Conservation (phyloP, 2,113 vertebrate species). For the Lampris incognitus region DNA sequence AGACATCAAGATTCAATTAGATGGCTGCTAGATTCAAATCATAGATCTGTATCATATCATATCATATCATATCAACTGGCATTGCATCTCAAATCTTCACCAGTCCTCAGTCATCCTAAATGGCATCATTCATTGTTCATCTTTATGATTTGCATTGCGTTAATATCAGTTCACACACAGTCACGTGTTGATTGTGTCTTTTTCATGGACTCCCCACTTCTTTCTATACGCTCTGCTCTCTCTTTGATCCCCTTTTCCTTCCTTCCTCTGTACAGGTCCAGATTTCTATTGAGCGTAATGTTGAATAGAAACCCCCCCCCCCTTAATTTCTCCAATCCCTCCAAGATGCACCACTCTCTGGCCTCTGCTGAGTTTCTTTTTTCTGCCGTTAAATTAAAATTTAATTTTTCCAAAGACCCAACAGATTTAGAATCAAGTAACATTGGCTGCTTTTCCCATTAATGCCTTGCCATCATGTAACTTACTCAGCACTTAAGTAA, state of each 20-base stretch:
- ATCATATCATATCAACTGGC: no score
- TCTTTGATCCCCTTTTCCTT: neutral
- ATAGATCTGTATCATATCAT: neutral
- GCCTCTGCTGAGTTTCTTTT: no score
- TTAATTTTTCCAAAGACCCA: no score
- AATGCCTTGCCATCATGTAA: no score
- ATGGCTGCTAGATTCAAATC: slow-evolving; percentile 26
- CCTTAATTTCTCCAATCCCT: no score
- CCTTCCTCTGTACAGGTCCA: neutral
- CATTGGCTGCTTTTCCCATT: no score
- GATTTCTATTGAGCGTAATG: no score
- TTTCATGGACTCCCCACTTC: neutral
- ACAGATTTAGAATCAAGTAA: no score
- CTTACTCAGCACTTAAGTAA: no score
- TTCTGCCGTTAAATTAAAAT: no score
- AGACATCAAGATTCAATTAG: slow-evolving; percentile 7
- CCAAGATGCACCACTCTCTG: no score
- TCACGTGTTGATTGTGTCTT: neutral
- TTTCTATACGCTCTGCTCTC: neutral
- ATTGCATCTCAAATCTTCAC: slow-evolving; percentile 2
- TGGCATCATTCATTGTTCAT: slow-evolving; percentile 1
- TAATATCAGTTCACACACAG: neutral
- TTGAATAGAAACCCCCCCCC: no score
- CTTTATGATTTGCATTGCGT: neutral
- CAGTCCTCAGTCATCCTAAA: neutral